Evolutionary conservation across 2,797 vertebrate genomes (phyloP), one percentile per base, ranked within the genome.

Genomic region (Danio albolineatus): DNA sequence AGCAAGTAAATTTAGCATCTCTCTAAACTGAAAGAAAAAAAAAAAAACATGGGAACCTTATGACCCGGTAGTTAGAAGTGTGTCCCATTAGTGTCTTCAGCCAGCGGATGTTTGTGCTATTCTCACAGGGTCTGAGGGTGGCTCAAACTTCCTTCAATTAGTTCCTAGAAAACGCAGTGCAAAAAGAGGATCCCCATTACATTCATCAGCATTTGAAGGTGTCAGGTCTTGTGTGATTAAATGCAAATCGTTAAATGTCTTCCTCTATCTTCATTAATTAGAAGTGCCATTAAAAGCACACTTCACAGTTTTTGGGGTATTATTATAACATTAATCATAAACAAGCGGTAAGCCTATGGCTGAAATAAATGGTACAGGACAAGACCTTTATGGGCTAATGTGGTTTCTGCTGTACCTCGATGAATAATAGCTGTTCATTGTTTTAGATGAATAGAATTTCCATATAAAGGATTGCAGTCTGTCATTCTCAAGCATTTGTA

Each of bases 211-310:
- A 67, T 76, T 79, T 76, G 49, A 73, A 51, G 69, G 56, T 49
- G 60, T 57, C 81, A 76, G 65, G 59, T 60, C 46, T 62, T 73
- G 10, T 71, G 61, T 79, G 64, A 81, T 78, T 79, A 81, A 79
- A 79, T 72, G 60, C 76, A 78, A 81, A 78, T 62, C 16, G 67
- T 71, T 48, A 51, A 57, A 79, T 39, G 48, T 70, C 66, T 79
- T 74, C 60, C 73, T 85, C 79, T 41, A 73, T 82, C 82, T 82
- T 86, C 80, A 80, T 83, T 85, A 85, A 57, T 70, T 66, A 79
- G 43, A 82, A 41, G 43, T 53, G 79, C 60, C 71, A 83, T 85
- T 82, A 64, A 83, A 79, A 53, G n/a, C 51, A 74, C 53, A 77
- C 43, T 71, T 66, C 7, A 53, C 10, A 77, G 57, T 77, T 61